Evolutionary conservation across 1,140 invertebrate species (phyloP), one percentile per base, ranked within the genome.

Genomic region (Macrosteles quadrilineatus): DNA sequence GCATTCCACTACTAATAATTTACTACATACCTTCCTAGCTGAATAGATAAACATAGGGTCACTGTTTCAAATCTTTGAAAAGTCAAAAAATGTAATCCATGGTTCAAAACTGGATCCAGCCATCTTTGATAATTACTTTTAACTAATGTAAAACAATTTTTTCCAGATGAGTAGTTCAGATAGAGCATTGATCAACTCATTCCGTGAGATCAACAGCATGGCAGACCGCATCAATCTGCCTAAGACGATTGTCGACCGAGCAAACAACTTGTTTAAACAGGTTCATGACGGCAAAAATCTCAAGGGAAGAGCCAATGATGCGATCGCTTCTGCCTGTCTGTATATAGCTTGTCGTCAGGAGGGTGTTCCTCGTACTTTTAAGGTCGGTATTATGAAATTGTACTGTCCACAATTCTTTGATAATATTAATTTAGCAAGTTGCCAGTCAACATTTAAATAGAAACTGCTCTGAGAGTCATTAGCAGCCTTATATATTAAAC

Each of bases 341-440:
- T 99, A 99, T 78, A 99, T 99, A 74, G 97, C 98, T 0, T 99
- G 98, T 80, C 85, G 98, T 32, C 97, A 99, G 80, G 98, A 99
- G 82, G 95, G 96, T 12, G 98, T 99, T 0, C 98, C 98, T 0
- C 87, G 98, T 75, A 99, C 98, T 36, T 99, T 99, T 79, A 99
- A 97, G 86, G 87, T 87, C 76, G 72, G 53, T 67, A 23, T 43
- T 17, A 25, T 2, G 29, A 23, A 11, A n/a, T n/a, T n/a, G n/a
- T n/a, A n/a, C n/a, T n/a, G n/a, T n/a, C n/a, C n/a, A n/a, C 6
- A 11, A 25, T 6, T 19, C 23, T 11, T 57, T 57, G 6, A 9
- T 11, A 17, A 11, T 57, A 9, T 57, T n/a, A 57, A 17, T 57
- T n/a, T 57, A n/a, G n/a, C n/a, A n/a, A n/a, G n/a, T n/a, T n/a